These are phyloP conservation scores for Halictus quadricinctus DNA, from an alignment of 2,888 invertebrate genomes.

Conservation along the genomic window DNA sequence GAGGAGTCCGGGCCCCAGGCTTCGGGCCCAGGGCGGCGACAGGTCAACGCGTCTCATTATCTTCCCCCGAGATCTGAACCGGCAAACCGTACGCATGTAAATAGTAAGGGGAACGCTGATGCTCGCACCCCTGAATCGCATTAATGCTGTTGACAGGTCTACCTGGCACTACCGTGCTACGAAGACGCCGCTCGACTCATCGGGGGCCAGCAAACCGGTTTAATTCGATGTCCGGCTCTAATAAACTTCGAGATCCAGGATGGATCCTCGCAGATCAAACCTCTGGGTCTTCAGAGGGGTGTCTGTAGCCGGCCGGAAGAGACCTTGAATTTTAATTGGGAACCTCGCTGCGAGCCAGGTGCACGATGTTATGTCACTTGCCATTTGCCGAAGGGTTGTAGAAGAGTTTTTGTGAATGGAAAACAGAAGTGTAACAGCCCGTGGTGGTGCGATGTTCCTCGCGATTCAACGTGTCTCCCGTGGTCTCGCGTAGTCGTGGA, in stretches of 20 bases:
- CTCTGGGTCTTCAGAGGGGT: neutral
- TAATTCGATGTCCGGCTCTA: constrained; percentile 63
- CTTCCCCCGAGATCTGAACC: constrained; percentile 53
- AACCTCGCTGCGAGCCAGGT: neutral
- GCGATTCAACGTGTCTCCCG: too few relatives aligned
- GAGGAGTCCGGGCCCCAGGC: constrained; percentile 9
- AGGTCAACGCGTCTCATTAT: constrained; percentile 66
- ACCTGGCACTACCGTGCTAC: constrained; percentile 47
- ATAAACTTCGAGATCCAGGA: constrained; percentile 53
- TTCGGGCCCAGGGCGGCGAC: constrained; percentile 44
- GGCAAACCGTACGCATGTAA: constrained; percentile 59
- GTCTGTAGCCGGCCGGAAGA: constrained; percentile 1
- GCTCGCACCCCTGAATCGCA: constrained; percentile 62
- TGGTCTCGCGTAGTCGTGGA: neutral
- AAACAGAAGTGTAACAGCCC: neutral
- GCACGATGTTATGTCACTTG: constrained; percentile 3
- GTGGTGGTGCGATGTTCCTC: neutral
- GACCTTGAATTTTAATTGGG: constrained; percentile 1
- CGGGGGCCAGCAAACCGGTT: constrained; percentile 61
- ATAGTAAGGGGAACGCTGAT: constrained; percentile 44
- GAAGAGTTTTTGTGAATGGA: neutral
- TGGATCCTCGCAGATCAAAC: neutral
- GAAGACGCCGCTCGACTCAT: constrained; percentile 5
- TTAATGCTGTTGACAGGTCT: constrained; percentile 63
- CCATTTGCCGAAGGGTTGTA: neutral